Percentiles rank a stretch among this genome's conserved stretches.
Conservation (phyloP, 1,140 invertebrate genomes). For the Mycetomoellerius zeteki region DNA sequence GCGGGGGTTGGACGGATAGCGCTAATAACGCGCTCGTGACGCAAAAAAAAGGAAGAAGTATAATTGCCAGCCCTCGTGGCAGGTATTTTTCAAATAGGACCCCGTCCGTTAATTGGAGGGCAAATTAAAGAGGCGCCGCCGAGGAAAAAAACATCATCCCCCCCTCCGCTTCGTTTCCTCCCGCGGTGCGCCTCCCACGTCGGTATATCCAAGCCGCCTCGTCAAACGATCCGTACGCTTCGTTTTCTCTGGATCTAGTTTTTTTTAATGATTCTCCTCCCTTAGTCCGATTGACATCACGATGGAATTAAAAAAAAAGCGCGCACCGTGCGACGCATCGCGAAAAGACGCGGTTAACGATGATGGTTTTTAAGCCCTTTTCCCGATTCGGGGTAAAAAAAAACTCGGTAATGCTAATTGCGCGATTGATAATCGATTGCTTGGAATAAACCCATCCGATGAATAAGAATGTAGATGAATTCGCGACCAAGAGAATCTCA, state of each 20-base stretch:
- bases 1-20: constrained; percentile 77
- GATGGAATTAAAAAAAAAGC: constrained; percentile 8
- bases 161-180: constrained; percentile 50
- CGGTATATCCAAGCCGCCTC: constrained; percentile 68
- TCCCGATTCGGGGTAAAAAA: neutral
- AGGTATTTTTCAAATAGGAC: constrained; percentile 80
- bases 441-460: constrained; percentile 41
- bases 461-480: neutral
- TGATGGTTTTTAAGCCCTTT: constrained; percentile 43
- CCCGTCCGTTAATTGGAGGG: constrained; percentile 80
- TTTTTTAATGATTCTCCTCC: constrained; percentile 55
- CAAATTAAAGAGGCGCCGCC: constrained; percentile 80
- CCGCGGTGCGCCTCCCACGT: constrained; percentile 61
- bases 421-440: constrained; percentile 37
- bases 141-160: constrained; percentile 77
- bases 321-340: neutral
- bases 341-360: constrained; percentile 40
- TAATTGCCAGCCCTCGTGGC: constrained; percentile 80
- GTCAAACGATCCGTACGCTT: constrained; percentile 74
- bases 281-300: constrained; percentile 53
- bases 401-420: constrained; percentile 44
- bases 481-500: neutral
- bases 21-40: constrained; percentile 81
- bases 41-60: constrained; percentile 78
- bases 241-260: constrained; percentile 64